Evolutionary conservation across 1,140 invertebrate genomes (phyloP), one percentile per base, ranked within the genome.

Genomic region (Drosophila pectinifera): DNA sequence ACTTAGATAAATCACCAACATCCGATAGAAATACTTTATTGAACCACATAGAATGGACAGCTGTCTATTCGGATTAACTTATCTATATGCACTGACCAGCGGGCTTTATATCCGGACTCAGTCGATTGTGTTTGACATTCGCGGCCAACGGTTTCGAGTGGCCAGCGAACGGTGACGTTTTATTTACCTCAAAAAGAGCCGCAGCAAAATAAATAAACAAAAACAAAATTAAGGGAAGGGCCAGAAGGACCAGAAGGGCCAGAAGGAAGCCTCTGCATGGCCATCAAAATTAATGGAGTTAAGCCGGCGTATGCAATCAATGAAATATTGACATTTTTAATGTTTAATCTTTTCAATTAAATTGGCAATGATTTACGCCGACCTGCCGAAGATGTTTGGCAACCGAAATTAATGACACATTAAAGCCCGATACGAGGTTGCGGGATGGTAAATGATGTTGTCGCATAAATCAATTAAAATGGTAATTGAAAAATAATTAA

Each of bases 311-410:
- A 56, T 78, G 63, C 43, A 79, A 80, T 90, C 80, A 80, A 84
- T 78, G 72, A 84, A 89, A 84, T 84, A 88, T 88, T 84, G 73
- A 69, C 77, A 83, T 88, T 83, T 86, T 79, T 79, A 83, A 88
- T 88, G 82, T 88, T 88, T 89, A 89, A 88, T 88, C 84, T 84
- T 84, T 88, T 88, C 73, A 89, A 88, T 88, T 89, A 88, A 88
- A 88, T 89, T 86, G 70, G 57, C 48, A 67, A 80, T 73, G 65
- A 77, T 80, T 86, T 82, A 76, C 75, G 58, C 61, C 57, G 64
- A 36, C 46, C 31, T 39, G 14, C 55, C 38, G 53, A 73, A 73
- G 61, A 77, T 85, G 62, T 68, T 86, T 56, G 55, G 18, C 42
- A 20, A 54, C 61, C 56, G 28, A 65, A 78, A 53, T 65, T 43